Evolutionary conservation across 2,888 invertebrate species (phyloP).

Genomic region (Ophraella communa): DNA sequence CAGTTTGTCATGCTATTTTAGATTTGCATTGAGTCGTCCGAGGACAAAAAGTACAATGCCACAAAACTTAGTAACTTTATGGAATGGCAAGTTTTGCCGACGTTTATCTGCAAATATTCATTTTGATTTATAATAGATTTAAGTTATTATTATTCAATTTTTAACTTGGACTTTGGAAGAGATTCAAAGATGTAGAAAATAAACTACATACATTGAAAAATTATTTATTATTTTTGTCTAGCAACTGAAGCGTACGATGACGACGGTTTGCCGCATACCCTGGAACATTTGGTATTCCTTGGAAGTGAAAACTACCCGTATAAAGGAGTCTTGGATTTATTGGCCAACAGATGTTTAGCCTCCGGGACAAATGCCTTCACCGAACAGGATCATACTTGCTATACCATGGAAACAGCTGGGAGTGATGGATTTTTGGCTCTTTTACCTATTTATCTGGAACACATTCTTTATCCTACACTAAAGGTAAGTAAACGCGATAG

Average conservation of each 20-base stretch:
- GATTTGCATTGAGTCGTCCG: too few relatives aligned
- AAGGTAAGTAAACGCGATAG: slow-evolving; percentile 61
- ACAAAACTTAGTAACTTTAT: too few relatives aligned
- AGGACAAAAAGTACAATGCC: too few relatives aligned
- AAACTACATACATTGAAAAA: not conserved
- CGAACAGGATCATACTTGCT: slow-evolving; percentile 85
- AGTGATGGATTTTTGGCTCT: slow-evolving; percentile 86
- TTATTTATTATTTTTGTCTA: slow-evolving; percentile 58
- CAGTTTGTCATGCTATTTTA: too few relatives aligned
- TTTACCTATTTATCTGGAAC: slow-evolving; percentile 89
- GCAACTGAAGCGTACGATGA: slow-evolving; percentile 91
- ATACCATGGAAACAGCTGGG: slow-evolving; percentile 87
- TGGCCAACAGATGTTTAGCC: slow-evolving; percentile 88
- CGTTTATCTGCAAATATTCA: too few relatives aligned
- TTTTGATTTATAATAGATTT: too few relatives aligned
- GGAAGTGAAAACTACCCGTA: slow-evolving; percentile 90
- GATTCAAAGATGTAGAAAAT: too few relatives aligned
- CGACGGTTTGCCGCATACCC: slow-evolving; percentile 90
- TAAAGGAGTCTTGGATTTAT: slow-evolving; percentile 85
- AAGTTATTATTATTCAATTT: too few relatives aligned
- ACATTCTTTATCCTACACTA: slow-evolving; percentile 84
- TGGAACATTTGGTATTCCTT: slow-evolving; percentile 90
- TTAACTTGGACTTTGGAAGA: too few relatives aligned
- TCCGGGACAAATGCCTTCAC: slow-evolving; percentile 94
- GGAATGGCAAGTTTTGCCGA: too few relatives aligned